These are phyloP conservation scores for Esox niger DNA, from an alignment of 2,113 vertebrate species.

Conservation along the genomic window DNA sequence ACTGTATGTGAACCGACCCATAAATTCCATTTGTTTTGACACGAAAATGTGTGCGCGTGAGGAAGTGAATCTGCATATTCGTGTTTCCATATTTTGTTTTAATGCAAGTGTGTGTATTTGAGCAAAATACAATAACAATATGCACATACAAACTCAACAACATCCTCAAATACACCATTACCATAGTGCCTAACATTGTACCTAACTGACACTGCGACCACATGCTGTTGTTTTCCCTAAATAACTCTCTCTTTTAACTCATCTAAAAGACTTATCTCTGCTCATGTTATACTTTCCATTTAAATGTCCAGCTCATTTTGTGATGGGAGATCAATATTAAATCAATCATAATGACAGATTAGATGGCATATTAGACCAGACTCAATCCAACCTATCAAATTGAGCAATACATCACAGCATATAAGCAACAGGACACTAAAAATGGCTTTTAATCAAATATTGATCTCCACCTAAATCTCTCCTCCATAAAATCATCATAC, in stretches of 20 bases:
- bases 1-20: background rate
- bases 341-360: slow-evolving; percentile 67
- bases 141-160: background rate
- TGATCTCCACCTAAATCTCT: slow-evolving; percentile 63
- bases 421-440: slow-evolving; percentile 55
- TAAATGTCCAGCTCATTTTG: slow-evolving; percentile 66
- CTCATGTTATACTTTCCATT: slow-evolving; percentile 57
- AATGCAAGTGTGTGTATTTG: background rate
- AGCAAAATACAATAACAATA: background rate
- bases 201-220: background rate
- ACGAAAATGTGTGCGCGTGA: background rate
- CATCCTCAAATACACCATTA: background rate
- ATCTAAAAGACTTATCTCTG: slow-evolving; percentile 41
- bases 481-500: slow-evolving; percentile 35
- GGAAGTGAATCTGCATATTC: too few species aligned
- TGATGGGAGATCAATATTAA: slow-evolving; percentile 62
- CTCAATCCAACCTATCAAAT: slow-evolving; percentile 56
- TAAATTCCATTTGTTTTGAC: slow-evolving; percentile 1
- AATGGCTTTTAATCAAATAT: slow-evolving; percentile 69
- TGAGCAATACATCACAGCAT: slow-evolving; percentile 58
- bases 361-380: slow-evolving; percentile 67
- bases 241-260: slow-evolving; percentile 14
- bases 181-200: background rate
- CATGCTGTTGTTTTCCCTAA: slow-evolving; percentile 12
- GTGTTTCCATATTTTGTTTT: too few species aligned